Base-by-base conservation (phyloP, 2,113 vertebrate genomes). In the Xenopus laevis region DNA sequence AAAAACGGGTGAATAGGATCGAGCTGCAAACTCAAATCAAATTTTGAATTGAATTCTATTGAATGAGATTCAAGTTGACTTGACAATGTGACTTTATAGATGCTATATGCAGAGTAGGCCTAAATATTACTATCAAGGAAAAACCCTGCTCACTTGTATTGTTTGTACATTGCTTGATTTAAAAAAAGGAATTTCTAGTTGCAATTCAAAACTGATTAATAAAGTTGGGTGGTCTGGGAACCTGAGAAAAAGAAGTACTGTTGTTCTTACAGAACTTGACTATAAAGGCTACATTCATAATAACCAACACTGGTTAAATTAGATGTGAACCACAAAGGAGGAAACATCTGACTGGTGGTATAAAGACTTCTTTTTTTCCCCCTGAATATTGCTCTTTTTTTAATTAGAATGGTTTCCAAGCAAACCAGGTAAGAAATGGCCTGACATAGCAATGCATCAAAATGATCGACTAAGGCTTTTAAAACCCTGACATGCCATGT, bases 401-500 rank as follows among this genome's bases (percentile, higher is more conserved):
- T 80, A 75, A 75, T 75, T 63, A 75, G 61, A 84, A 84, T 80
- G 76, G 61, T 83, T 84, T 82, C 81, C 85, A 86, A 90, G 86
- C 83, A 78, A 80, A 84, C 85, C 89, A 89, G 84, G 86, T 89
- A 85, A 87, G 84, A 87, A 90, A 87, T 85, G 81, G 79, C 33
- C 23, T 81, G 87, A 89, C 45, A 65, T 58, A 40, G 55, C 73
- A 77, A 46, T 77, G 70, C 59, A 70, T 77, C 88, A 89, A 82
- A 77, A 80, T 87, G 81, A 89, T 86, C 89, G 85, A 82, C 84
- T 80, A 82, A 83, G 82, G 79, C 84, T 90, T 86, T 82, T 80
- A 87, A 74, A 85, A 85, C 86, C 82, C 86, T 88, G 84, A 81
- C 88, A 88, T 87, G 79, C 84, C 87, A 89, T 77, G 78, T 80